Evolutionary conservation across 2,888 invertebrate genomes (phyloP), one percentile per base, ranked within the genome.

Genomic region (Machimus atricapillus): DNA sequence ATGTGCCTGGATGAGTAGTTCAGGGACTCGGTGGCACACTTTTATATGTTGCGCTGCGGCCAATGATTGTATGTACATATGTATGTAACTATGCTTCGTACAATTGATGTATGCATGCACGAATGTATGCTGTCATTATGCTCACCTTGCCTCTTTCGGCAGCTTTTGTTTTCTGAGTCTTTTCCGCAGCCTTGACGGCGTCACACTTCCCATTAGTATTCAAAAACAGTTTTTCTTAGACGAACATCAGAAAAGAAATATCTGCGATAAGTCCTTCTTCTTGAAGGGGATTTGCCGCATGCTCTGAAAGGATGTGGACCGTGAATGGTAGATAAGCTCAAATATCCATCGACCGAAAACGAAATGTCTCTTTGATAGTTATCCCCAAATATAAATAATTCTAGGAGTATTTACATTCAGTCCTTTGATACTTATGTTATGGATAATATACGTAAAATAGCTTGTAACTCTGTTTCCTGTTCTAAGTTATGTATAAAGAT

Each of bases 1-100:
- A 82, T 52, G 82, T 82, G 82, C 82, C 8, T 82, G 82, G 52
- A 34, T 34, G 16, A 14, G 76, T n/a, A 76, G 76, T 79, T 79
- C 52, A 46, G 52, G 79, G 79, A 46, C 52, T 23, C 27, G 1
- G 19, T 79, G 79, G 52, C 79, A 79, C n/a, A 79, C 16, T 79
- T 78, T 43, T 43, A 43, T 78, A 46, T 43, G 78, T 23, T 27
- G 9, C 23, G 27, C 58, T 23, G n/a, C 27, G 66, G 27, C 66
- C 66, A 66, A 12, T 12, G 66, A 66, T 14, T 66, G n/a, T 66
- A 27, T 46, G 16, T 46, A 34, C 7, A 0, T 34, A 27, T 66
- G n/a, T 66, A 27, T 46, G 16, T 46, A 34, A 7, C 7, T 34
- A 34, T 34, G 7, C 34, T 34, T 7, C 34, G 7, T 34, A 7